Percentiles rank a stretch among this genome's conserved stretches.
Conservation (phyloP, 2,888 invertebrate species). For the Lordiphosa andalusiaca region DNA sequence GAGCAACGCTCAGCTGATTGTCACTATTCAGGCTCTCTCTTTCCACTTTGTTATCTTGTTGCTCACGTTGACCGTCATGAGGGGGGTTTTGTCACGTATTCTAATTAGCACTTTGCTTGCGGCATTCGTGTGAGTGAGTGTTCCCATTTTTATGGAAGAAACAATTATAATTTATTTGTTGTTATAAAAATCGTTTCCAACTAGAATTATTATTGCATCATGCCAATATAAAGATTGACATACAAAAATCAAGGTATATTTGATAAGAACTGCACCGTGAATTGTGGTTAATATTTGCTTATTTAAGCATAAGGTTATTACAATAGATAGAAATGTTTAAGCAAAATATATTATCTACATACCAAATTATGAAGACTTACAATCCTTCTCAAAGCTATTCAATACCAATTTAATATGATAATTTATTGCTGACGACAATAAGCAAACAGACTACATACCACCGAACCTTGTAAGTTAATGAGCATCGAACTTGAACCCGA, state of each 20-base stretch:
- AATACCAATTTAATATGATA: too few relatives aligned
- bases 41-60: slow-evolving; percentile 19
- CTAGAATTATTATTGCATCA: slow-evolving; percentile 22
- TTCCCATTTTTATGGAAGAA: slow-evolving; percentile 10
- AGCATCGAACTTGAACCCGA: too few relatives aligned
- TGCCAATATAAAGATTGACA: background rate
- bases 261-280: background rate
- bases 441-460: too few relatives aligned
- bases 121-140: slow-evolving; percentile 4
- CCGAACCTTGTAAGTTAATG: too few relatives aligned
- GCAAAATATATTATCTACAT: too few relatives aligned
- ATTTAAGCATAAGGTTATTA: too few relatives aligned
- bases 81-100: slow-evolving; percentile 13
- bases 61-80: slow-evolving; percentile 3
- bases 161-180: slow-evolving; percentile 22
- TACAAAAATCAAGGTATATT: background rate
- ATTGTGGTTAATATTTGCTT: background rate
- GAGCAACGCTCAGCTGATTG: slow-evolving; percentile 33
- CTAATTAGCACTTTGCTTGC: slow-evolving; percentile 30
- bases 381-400: too few relatives aligned
- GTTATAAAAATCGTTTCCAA: slow-evolving; percentile 27
- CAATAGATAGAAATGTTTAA: too few relatives aligned
- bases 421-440: too few relatives aligned
- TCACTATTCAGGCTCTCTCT: slow-evolving; percentile 1
- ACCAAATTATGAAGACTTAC: too few relatives aligned